Evolutionary conservation across 1,140 invertebrate genomes (phyloP), one percentile per base, ranked within the genome.

Genomic region (Meteorus sp.): DNA sequence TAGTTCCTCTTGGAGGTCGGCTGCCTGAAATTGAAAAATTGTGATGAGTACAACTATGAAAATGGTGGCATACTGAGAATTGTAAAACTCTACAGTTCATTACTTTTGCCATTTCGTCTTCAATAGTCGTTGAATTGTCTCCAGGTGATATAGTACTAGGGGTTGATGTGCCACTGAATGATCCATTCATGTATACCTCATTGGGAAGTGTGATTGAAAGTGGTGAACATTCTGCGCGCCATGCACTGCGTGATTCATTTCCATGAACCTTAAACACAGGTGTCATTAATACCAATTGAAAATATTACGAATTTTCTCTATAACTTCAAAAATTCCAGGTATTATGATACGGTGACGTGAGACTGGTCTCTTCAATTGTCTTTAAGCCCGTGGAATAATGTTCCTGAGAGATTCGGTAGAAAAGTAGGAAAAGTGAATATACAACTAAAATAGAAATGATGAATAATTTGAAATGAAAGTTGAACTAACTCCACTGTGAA

Each of bases 61-160:
- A n/a, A n/a, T n/a, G n/a, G n/a, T n/a, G n/a, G n/a, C n/a, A 35
- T 20, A 53, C 11, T 39, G 22, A 22, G 20, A 22, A 35, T 11
- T 20, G 1, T 13, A 53, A 19, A 33, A 2, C 1, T 27, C n/a
- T n/a, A 20, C 1, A 23, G 25, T 39, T 15, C 2, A 3, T 0
- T 19, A 80, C 78, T 71, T 82, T 83, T 61, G 73, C 75, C 11
- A 82, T 67, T 55, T 85, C 83, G 65, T 85, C 83, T 60, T 85
- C 83, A 20, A 82, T 65, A 19, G 73, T 79, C 11, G 77, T 78
- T n/a, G n/a, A n/a, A 59, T 81, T 76, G 56, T 81, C 81, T 13
- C 83, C 84, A 2, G 85, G 84, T 47, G 84, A 85, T 59, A 85
- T 84, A 23, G 84, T 85, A 43, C 83, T 85, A 2, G 84, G 84